Evolutionary conservation across 1,140 invertebrate species (phyloP).

Genomic region (Berghia stephanieae): DNA sequence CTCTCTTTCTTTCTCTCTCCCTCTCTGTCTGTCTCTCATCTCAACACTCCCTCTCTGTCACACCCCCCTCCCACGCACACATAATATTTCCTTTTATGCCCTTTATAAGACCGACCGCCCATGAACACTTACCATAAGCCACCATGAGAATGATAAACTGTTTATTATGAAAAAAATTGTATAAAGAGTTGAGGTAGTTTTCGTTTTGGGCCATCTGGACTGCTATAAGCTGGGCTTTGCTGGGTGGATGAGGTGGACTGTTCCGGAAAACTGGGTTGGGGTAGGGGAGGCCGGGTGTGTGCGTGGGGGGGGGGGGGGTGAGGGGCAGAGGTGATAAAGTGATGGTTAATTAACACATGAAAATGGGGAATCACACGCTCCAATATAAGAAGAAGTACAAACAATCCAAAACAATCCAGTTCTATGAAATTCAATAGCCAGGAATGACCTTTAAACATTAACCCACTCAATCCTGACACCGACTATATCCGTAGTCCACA

Average conservation of each 20-base stretch:
- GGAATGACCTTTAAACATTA: no score
- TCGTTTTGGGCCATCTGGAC: slow-evolving; percentile 41
- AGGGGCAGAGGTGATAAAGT: neutral
- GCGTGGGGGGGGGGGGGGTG: neutral
- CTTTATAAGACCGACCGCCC: neutral
- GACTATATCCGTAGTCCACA: no score
- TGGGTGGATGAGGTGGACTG: slow-evolving; percentile 50
- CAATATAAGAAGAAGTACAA: no score
- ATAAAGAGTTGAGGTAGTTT: slow-evolving; percentile 46
- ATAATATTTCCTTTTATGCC: neutral
- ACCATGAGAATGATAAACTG: slow-evolving; percentile 50
- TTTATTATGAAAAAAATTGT: slow-evolving; percentile 45
- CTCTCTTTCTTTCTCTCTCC: no score
- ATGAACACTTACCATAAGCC: slow-evolving; percentile 53
- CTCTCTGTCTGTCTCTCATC: no score
- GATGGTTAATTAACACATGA: slow-evolving; percentile 15
- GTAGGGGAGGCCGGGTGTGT: no score
- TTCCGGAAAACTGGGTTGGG: slow-evolving; percentile 51
- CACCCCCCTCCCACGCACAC: no score
- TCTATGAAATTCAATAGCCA: no score
- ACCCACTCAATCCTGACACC: no score
- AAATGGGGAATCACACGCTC: no score
- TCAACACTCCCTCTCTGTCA: no score
- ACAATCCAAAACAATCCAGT: no score
- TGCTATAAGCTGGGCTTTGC: slow-evolving; percentile 54